Evolutionary conservation across 2,797 vertebrate species (phyloP), one percentile per base, ranked within the genome.

Genomic region (Alectoris magna): DNA sequence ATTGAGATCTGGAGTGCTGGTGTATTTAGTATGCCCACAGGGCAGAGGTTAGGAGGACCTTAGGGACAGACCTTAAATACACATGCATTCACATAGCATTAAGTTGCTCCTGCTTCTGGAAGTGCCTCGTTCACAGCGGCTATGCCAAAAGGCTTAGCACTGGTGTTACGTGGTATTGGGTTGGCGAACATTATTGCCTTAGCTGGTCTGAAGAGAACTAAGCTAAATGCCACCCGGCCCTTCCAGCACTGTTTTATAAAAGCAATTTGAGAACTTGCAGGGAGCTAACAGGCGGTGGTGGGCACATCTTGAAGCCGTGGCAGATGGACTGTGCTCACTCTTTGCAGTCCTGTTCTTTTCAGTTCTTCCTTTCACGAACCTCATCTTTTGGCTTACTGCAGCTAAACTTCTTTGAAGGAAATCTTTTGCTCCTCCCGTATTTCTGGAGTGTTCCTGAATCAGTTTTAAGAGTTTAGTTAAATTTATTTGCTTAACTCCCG

Each of bases 181-280:
- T 79, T 88, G 51, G n/a, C 71, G 73, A 46, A 56, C 31, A 6
- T 72, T n/a, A 29, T 36, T 91, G 62, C 87, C 38, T 91, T 90
- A 82, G 67, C 79, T 88, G 85, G 77, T 73, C 74, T 82, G 73
- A 67, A 70, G 58, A 82, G 58, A 44, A 11, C n/a, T n/a, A 53
- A 59, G 77, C 31, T 71, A 46, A 94, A 84, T 74, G 77, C 79
- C 43, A 62, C 62, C 80, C 58, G 73, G 2, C 41, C 13, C 29
- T 90, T 86, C 46, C 1, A 4, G 48, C 49, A 22, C 64, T 87
- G 6, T 84, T 56, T 94, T 94, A 46, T 68, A 82, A 79, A 89
- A 93, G 73, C 91, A 93, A 92, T 64, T 71, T 74, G 85, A 91
- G 80, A 64, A 89, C 63, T 31, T 49, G 15, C 29, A 11, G 39